A percentile compares a stretch with the other conserved stretches of the same genome.
Conservation (phyloP, 2,888 invertebrate species). For the Eristalis intricaria region DNA sequence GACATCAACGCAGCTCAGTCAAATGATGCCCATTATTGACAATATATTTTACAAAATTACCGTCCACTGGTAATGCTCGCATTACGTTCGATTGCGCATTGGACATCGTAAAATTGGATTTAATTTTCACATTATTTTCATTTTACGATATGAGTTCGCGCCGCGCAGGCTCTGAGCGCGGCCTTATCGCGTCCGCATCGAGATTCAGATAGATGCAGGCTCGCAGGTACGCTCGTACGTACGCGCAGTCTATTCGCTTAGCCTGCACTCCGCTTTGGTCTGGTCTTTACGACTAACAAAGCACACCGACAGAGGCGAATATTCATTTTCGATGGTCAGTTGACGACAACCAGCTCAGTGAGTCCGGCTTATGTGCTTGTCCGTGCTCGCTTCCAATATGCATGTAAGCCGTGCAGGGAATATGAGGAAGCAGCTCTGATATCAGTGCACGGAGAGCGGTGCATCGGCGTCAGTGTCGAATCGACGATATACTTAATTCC, state of each 20-base stretch:
- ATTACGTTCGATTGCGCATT: constrained; percentile 68
- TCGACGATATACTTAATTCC: constrained; percentile 57
- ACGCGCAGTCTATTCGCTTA: not conserved
- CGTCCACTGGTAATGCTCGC: constrained; percentile 60
- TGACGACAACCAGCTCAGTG: constrained; percentile 44
- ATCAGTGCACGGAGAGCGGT: constrained; percentile 12
- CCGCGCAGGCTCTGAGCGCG: constrained; percentile 25
- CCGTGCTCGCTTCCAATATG: not conserved
- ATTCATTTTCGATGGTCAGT: constrained; percentile 68
- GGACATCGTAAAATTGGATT: constrained; percentile 69
- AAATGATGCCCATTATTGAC: constrained; percentile 65
- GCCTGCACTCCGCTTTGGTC: constrained; percentile 41
- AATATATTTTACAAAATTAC: constrained; percentile 69
- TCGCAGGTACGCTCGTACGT: constrained; percentile 10
- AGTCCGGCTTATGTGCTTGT: constrained; percentile 15
- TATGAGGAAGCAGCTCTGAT: constrained; percentile 43
- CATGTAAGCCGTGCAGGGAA: constrained; percentile 20
- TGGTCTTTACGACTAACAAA: constrained; percentile 47
- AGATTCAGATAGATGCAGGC: constrained; percentile 51
- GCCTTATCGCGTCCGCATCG: constrained; percentile 55
- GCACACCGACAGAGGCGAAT: constrained; percentile 53
- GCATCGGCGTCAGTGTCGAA: constrained; percentile 20
- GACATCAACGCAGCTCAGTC: constrained; percentile 66
- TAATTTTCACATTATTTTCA: constrained; percentile 71
- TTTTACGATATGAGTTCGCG: constrained; percentile 69